phyloP scores from a whole-genome alignment of 2,113 vertebrate species.

The Vulpes ferrilata region DNA sequence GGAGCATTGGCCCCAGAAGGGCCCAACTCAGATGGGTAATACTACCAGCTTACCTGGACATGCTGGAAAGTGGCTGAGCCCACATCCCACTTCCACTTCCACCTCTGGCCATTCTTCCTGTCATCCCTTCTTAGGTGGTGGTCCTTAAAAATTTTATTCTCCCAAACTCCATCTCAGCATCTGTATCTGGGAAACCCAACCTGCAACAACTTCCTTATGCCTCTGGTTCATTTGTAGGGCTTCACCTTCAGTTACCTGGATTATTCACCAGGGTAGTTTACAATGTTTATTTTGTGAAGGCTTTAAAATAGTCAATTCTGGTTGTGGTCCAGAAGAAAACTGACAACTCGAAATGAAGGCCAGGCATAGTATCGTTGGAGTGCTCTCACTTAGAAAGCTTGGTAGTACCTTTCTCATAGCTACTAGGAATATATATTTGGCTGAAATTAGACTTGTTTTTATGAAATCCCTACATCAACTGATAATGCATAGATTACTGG shows the following conservation, averaged over 20 bases:
- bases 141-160: background rate
- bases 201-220: background rate
- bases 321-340: background rate
- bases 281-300: background rate
- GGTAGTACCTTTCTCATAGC: background rate
- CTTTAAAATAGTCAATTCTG: slow-evolving; percentile 11
- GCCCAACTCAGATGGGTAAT: background rate
- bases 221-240: background rate
- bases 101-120: background rate
- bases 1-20: background rate
- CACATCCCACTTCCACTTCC: background rate
- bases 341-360: background rate
- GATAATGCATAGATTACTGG: background rate
- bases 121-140: background rate
- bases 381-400: background rate
- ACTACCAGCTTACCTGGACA: background rate
- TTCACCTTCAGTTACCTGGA: background rate
- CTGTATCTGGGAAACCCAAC: background rate
- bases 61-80: background rate
- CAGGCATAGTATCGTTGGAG: background rate
- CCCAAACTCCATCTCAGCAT: background rate
- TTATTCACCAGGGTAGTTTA: background rate
- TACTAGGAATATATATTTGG: background rate
- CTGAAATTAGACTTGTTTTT: background rate
- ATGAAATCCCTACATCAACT: background rate